Base-by-base conservation (phyloP, 2,888 invertebrate genomes). In the Eustalomyia histrio region DNA sequence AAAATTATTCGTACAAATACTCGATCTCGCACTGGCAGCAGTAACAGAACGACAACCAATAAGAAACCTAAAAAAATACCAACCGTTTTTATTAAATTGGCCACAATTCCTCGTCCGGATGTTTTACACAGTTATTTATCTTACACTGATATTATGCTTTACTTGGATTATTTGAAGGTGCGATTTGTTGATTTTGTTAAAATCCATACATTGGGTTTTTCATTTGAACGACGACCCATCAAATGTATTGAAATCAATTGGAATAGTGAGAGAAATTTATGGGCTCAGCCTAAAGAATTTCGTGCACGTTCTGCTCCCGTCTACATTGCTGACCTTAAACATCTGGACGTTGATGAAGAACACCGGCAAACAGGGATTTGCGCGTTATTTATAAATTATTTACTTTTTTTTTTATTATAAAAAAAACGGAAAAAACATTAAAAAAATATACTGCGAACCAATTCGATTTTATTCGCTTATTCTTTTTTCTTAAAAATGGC, bases 211-310 rank as follows among this genome's bases (percentile, higher is more conserved):
- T 84, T 90, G 65, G 90, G 91, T 2, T 74, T 78, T 2, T 87
- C 90, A 1, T 87, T 87, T 57, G 90, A 91, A 80, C 85, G 85
- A 35, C 88, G 90, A 2, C 83, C 85, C 12, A 76, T 90, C 33
- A 87, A 85, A 65, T 90, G 86, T 3, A 83, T 90, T 60, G 88
- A 89, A 82, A 90, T 90, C 65, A 88, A 90, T 83, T 90, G 89
- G 87, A 84, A 85, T 65, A 87, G 86, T 71, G 69, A 84, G 1
- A 76, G 84, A 4, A 88, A 88, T 69, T 33, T 69, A 4, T 84
- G 84, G 61, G 61, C 85, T 1, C 60, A 85, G 1, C 29, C 81
- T 9, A 80, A 64, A 29, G 80, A 55, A 1, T 75, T 79, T 50
- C 43, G 83, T 17, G 52, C 79, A 9, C 84, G 85, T 1, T 53